These are phyloP conservation scores for Uria lomvia DNA, from an alignment of 2,113 vertebrate species.

Conservation along the genomic window DNA sequence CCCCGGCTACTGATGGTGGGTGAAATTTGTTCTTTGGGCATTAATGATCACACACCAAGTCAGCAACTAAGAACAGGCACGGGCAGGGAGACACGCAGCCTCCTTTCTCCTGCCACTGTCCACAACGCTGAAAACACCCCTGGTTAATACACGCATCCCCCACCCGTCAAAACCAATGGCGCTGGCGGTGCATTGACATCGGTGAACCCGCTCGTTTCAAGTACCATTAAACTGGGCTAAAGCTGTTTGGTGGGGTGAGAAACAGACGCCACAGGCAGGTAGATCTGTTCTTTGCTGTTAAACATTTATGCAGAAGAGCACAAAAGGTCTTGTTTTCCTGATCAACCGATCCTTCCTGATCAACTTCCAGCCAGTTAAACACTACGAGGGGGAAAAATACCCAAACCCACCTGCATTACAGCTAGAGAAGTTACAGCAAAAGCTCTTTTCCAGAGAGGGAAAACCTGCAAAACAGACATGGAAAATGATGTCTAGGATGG, in stretches of 20 bases:
- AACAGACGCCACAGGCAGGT: not conserved
- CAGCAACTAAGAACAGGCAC: not conserved
- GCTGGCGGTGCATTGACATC: accelerated
- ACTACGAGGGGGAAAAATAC: not conserved
- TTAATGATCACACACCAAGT: not conserved
- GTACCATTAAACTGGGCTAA: not conserved
- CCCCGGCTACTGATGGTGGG: not conserved
- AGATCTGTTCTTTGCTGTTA: not conserved
- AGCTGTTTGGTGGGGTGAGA: not conserved
- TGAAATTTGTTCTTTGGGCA: not conserved
- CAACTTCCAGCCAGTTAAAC: not conserved
- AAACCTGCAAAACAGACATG: not conserved
- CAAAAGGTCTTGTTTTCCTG: not conserved
- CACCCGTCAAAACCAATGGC: accelerated
- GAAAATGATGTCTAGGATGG: not conserved
- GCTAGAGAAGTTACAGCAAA: not conserved
- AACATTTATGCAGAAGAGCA: not conserved
- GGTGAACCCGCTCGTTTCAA: not conserved
- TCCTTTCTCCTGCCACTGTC: not conserved
- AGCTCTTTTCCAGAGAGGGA: not conserved
- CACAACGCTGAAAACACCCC: not conserved
- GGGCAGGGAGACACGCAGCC: not conserved
- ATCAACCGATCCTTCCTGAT: not conserved
- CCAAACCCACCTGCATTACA: not conserved
- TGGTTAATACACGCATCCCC: too few species aligned